These are phyloP conservation scores for Merops nubicus DNA, from an alignment of 2,113 vertebrate species.

Conservation along the genomic window DNA sequence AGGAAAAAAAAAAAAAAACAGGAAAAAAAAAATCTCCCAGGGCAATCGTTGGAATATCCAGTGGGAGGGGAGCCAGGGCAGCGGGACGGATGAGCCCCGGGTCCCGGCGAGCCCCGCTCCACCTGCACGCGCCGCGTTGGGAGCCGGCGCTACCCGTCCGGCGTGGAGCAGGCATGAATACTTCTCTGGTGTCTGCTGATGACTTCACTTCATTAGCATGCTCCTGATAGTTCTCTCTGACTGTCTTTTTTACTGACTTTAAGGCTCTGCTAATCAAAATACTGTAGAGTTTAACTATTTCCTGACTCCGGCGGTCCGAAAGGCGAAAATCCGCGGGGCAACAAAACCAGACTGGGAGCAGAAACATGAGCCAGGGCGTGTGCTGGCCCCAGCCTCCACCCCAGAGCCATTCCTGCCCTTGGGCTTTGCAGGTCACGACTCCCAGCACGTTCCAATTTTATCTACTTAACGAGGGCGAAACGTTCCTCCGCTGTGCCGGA, in stretches of 20 bases:
- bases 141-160: background rate
- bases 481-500: background rate
- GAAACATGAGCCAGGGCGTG: rapidly evolving
- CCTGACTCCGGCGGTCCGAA: background rate
- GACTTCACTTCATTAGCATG: slow-evolving; percentile 75
- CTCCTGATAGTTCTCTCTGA: slow-evolving; percentile 67
- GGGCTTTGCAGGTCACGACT: background rate
- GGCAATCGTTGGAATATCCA: slow-evolving; percentile 32
- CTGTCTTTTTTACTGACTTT: slow-evolving; percentile 66
- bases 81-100: background rate
- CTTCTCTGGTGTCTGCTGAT: slow-evolving; percentile 55
- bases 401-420: background rate
- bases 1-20: background rate
- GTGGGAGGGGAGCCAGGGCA: background rate
- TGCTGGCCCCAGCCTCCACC: background rate
- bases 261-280: slow-evolving; percentile 74
- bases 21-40: background rate
- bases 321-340: background rate
- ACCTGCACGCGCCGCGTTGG: slow-evolving; percentile 45
- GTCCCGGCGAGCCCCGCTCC: background rate
- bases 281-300: slow-evolving; percentile 68
- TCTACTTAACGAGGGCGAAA: background rate
- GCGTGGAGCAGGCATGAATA: slow-evolving; percentile 53
- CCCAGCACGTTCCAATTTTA: rapidly evolving
- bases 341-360: background rate